Evolutionary conservation across 2,113 vertebrate genomes (phyloP).

Genomic region (Malurus melanocephalus): DNA sequence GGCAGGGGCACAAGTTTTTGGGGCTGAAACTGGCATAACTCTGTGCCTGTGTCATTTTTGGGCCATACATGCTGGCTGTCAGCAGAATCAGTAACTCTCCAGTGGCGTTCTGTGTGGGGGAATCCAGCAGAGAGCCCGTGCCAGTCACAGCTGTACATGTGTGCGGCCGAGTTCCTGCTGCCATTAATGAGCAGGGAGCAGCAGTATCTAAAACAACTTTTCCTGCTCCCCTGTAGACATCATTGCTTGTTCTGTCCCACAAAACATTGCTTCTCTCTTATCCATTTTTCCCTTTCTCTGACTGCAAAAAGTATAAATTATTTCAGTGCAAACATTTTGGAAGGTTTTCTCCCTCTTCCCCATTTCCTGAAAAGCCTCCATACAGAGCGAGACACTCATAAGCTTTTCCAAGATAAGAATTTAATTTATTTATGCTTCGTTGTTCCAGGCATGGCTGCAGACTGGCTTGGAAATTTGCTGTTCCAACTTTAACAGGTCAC

Average conservation of each 20-base stretch:
- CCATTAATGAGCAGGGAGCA: neutral
- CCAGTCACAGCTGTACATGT: neutral
- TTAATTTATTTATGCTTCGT: conserved; percentile 43
- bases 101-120: neutral
- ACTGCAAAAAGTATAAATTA: neutral
- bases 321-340: conserved; percentile 7
- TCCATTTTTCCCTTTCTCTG: neutral
- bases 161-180: neutral
- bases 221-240: neutral
- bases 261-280: neutral
- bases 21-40: neutral
- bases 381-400: neutral
- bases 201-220: neutral
- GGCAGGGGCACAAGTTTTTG: neutral
- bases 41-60: rapidly evolving
- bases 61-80: neutral
- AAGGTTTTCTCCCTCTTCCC: conserved; percentile 4
- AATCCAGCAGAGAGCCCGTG: neutral
- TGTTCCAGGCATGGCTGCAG: conserved; percentile 35
- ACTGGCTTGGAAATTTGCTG: conserved; percentile 30
- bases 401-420: conserved; percentile 51
- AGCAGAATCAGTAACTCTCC: neutral
- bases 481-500: conserved; percentile 53
- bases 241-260: neutral
- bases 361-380: conserved; percentile 45